Conservation (phyloP, 1,140 invertebrate genomes). For the Monochamus saltuarius region DNA sequence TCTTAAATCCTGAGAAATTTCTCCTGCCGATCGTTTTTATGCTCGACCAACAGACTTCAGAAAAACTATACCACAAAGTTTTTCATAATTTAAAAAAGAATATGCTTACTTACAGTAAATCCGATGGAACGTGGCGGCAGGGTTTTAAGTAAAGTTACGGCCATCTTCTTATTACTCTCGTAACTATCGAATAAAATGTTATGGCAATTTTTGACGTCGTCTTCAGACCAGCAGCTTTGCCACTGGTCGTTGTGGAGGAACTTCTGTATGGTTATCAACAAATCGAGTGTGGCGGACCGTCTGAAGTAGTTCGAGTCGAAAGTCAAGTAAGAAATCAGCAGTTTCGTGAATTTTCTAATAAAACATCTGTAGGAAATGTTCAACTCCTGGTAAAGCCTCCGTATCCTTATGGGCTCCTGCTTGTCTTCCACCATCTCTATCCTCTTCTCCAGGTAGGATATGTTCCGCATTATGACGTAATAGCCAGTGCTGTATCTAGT, state of each 20-base stretch:
- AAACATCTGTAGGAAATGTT: constrained; percentile 32
- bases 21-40: too few species aligned
- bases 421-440: constrained; percentile 1
- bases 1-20: too few species aligned
- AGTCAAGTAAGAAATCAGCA: constrained; percentile 29
- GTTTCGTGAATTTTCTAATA: constrained; percentile 28
- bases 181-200: constrained; percentile 38
- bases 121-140: constrained; percentile 34
- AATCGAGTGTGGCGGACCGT: constrained; percentile 29
- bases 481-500: constrained; percentile 37
- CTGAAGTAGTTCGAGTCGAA: constrained; percentile 38
- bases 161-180: constrained; percentile 40
- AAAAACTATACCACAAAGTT: neutral
- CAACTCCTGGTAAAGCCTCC: constrained; percentile 30
- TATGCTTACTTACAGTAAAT: constrained; percentile 30
- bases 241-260: constrained; percentile 28
- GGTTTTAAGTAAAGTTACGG: constrained; percentile 31
- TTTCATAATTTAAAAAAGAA: neutral
- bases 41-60: too few species aligned
- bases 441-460: constrained; percentile 18
- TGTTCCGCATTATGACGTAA: constrained; percentile 31
- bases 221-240: constrained; percentile 30
- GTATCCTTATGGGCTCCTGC: constrained; percentile 4
- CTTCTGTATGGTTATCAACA: constrained; percentile 29
- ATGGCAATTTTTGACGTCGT: constrained; percentile 40